Conservation (phyloP, 1,140 invertebrate species). For the Ladona fulva region DNA sequence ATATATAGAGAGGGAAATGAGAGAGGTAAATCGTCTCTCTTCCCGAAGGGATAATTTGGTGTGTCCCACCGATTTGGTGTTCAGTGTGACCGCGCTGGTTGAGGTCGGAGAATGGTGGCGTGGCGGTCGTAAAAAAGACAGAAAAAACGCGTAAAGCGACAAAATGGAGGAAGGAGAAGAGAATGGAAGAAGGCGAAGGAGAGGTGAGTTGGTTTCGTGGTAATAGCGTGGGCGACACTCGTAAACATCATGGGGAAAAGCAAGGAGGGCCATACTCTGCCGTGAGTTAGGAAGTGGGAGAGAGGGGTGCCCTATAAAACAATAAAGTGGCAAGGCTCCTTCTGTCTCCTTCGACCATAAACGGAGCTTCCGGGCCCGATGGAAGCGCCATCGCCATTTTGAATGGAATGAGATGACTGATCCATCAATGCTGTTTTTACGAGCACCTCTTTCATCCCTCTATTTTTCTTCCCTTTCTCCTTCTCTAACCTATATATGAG, state of each 20-base stretch:
- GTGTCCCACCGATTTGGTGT: neutral
- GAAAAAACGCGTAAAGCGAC: neutral
- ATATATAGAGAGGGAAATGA: no score
- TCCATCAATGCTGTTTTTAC: neutral
- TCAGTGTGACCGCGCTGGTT: neutral
- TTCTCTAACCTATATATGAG: neutral
- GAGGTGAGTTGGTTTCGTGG: neutral
- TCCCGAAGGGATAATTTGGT: neutral
- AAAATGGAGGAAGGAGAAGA: neutral
- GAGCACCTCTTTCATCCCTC: neutral
- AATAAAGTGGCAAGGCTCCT: neutral
- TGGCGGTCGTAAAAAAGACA: neutral
- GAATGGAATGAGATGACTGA: slow-evolving; percentile 5
- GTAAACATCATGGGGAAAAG: neutral
- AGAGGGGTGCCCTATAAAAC: slow-evolving; percentile 4
- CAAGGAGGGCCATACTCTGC: neutral
- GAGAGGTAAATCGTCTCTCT: neutral
- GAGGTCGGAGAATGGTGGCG: neutral
- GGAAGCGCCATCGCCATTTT: neutral
- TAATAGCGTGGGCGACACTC: neutral
- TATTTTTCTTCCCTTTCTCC: neutral
- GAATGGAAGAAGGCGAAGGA: neutral
- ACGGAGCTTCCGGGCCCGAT: neutral
- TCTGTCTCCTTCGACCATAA: neutral
- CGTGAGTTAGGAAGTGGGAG: neutral